Evolutionary conservation across 2,888 invertebrate species (phyloP).

Genomic region (Caenorhabditis japonica): DNA sequence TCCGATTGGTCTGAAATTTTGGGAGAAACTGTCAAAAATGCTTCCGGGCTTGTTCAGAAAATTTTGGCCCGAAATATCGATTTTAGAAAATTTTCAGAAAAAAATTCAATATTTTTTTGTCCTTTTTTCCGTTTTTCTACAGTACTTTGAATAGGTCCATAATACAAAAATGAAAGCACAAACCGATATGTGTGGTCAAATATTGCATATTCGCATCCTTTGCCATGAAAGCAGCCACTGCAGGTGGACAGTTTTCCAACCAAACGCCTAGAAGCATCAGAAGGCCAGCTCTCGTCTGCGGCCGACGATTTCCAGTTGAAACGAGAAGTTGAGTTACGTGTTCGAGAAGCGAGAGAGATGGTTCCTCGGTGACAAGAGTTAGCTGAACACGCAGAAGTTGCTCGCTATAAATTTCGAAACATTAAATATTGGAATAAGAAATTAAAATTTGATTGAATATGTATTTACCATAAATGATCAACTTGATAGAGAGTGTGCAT

Average conservation of each 20-base stretch:
- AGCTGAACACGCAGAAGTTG: constrained; percentile 90
- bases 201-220: constrained; percentile 74
- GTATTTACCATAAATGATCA: constrained; percentile 63
- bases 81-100: too few species aligned
- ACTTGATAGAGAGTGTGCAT: constrained; percentile 89
- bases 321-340: constrained; percentile 82
- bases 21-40: too few species aligned
- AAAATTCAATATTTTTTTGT: too few species aligned
- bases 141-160: too few species aligned
- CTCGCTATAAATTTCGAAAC: constrained; percentile 85
- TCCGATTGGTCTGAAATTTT: too few species aligned
- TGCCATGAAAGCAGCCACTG: constrained; percentile 86
- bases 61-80: too few species aligned
- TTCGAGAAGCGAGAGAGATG: constrained; percentile 90
- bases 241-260: constrained; percentile 87
- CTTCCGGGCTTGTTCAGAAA: too few species aligned
- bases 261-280: constrained; percentile 91
- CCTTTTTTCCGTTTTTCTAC: too few species aligned
- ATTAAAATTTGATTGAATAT: background rate
- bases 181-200: constrained; percentile 72
- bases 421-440: background rate
- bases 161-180: background rate
- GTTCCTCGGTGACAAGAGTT: constrained; percentile 83
- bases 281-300: constrained; percentile 88
- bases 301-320: constrained; percentile 68